Percentiles rank a stretch among this genome's conserved stretches.
Conservation (phyloP, 2,113 vertebrate genomes). For the Ranitomeya imitator region DNA sequence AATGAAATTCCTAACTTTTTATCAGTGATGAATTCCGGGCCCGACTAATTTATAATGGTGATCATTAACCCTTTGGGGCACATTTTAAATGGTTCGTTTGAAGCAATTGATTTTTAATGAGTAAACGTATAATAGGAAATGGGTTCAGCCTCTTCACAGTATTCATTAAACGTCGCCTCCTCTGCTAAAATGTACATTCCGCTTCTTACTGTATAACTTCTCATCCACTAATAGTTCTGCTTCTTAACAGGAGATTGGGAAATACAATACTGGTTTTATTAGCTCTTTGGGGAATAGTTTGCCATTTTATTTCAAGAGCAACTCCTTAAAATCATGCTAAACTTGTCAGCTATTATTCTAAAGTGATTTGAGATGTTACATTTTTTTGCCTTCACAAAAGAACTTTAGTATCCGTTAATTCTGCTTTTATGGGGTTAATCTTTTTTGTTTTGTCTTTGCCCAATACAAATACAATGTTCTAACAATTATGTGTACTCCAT, state of each 20-base stretch:
- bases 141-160: conserved; percentile 69
- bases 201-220: conserved; percentile 65
- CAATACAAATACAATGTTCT: conserved; percentile 72
- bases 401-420: conserved; percentile 61
- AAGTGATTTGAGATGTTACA: conserved; percentile 42
- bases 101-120: conserved; percentile 56
- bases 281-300: conserved; percentile 63
- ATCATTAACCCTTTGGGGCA: conserved; percentile 58
- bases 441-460: conserved; percentile 64
- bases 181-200: conserved; percentile 73
- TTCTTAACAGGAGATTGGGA: conserved; percentile 29
- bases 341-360: conserved; percentile 56
- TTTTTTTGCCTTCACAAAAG: conserved; percentile 65
- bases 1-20: conserved; percentile 12
- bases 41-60: neutral
- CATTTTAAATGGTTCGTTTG: conserved; percentile 53
- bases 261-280: neutral
- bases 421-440: conserved; percentile 62
- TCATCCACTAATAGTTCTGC: conserved; percentile 32
- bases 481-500: conserved; percentile 77
- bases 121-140: conserved; percentile 67
- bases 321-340: conserved; percentile 67
- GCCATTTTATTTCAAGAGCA: conserved; percentile 66
- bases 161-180: conserved; percentile 66
- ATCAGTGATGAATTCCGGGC: conserved; percentile 8